phyloP scores from a whole-genome alignment of 2,113 vertebrate species.

The Mastomys coucha region DNA sequence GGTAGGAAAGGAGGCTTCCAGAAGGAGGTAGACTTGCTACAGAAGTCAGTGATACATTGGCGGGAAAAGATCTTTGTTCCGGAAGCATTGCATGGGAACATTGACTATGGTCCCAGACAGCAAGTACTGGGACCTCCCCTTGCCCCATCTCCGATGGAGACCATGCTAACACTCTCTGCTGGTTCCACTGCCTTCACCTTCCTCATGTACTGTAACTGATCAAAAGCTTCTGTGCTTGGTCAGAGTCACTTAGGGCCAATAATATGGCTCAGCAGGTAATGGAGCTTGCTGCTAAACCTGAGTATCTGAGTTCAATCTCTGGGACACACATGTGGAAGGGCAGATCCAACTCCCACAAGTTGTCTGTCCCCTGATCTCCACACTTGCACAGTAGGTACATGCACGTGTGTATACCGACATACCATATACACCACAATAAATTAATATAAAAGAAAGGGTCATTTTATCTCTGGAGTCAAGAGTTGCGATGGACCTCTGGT shows the following conservation, averaged over 20 bases:
- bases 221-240: neutral
- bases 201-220: neutral
- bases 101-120: neutral
- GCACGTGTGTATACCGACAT: neutral
- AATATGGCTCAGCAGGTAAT: neutral
- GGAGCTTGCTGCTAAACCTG: neutral
- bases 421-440: neutral
- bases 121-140: fast-evolving
- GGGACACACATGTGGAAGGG: neutral
- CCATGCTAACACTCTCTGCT: neutral
- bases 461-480: neutral
- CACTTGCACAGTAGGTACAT: neutral
- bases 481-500: neutral
- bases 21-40: neutral
- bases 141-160: fast-evolving
- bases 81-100: neutral
- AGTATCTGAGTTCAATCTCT: neutral
- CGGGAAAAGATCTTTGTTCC: neutral
- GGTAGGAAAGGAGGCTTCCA: neutral
- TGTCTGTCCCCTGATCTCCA: neutral
- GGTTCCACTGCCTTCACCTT: neutral
- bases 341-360: neutral
- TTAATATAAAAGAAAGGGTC: neutral
- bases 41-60: neutral
- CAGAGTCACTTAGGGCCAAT: neutral